Conservation (phyloP, 2,797 vertebrate genomes). For the Calcarius lapponicus region DNA sequence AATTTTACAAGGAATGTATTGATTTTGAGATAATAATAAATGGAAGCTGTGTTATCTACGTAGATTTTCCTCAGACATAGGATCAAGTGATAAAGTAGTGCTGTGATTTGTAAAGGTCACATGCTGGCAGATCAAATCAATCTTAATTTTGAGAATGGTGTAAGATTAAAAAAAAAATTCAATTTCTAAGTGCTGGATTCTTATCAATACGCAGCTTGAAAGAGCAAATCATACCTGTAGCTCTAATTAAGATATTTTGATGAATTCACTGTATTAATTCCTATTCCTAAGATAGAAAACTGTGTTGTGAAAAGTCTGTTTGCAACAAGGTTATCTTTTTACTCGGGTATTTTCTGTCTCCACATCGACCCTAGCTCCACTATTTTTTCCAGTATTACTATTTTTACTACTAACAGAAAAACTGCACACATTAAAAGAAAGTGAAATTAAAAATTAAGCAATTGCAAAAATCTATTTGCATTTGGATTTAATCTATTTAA, state of each 20-base stretch:
- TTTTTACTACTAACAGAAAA: neutral
- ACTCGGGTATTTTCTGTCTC: neutral
- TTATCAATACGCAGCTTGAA: neutral
- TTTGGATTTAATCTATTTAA: neutral
- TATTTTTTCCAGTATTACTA: neutral
- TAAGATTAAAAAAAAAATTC: neutral
- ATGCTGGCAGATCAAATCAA: slow-evolving; percentile 14
- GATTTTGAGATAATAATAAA: slow-evolving; percentile 57
- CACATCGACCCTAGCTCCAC: neutral
- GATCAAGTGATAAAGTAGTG: slow-evolving; percentile 39
- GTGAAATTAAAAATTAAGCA: neutral
- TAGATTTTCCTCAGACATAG: slow-evolving; percentile 40
- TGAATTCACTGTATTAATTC: neutral
- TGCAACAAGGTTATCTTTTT: neutral
- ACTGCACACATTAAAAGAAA: neutral
- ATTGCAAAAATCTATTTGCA: neutral
- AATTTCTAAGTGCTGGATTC: neutral
- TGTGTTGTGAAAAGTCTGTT: neutral
- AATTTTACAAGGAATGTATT: slow-evolving; percentile 44
- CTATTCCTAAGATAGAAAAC: neutral
- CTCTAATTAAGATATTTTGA: neutral
- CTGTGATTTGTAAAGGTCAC: slow-evolving; percentile 48
- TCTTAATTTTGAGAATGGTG: neutral
- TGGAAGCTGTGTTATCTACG: slow-evolving; percentile 7
- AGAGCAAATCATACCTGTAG: neutral